Percentiles rank a stretch among this genome's conserved stretches.
Evolutionary conservation across 2,888 invertebrate species (phyloP).

Genomic region (Ganaspis brasiliensis): DNA sequence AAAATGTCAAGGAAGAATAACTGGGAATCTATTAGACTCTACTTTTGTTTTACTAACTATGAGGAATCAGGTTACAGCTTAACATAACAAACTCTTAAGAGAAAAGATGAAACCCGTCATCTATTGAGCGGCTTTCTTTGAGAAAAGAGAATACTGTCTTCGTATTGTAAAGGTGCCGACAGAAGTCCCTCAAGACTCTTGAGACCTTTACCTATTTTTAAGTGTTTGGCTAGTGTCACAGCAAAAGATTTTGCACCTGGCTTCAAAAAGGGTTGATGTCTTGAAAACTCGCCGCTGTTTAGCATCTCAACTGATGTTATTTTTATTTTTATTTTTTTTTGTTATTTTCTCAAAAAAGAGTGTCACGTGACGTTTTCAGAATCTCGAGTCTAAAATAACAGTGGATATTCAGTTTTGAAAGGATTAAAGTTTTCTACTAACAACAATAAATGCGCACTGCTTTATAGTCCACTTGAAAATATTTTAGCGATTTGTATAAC

Average conservation of each 20-base stretch:
- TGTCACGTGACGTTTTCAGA: constrained; percentile 23
- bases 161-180: constrained; percentile 40
- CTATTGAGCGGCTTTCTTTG: constrained; percentile 38
- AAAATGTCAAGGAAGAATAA: constrained; percentile 1
- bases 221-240: constrained; percentile 35
- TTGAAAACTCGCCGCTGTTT: constrained; percentile 37
- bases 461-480: too few relatives aligned
- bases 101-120: constrained; percentile 24
- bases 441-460: too few relatives aligned
- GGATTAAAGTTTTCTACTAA: neutral
- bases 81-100: constrained; percentile 26
- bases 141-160: constrained; percentile 36
- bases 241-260: constrained; percentile 41
- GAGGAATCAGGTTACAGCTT: constrained; percentile 22
- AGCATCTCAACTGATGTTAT: constrained; percentile 25
- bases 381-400: constrained; percentile 24
- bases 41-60: constrained; percentile 37
- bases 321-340: constrained; percentile 3
- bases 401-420: constrained; percentile 3
- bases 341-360: neutral
- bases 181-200: constrained; percentile 17
- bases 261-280: constrained; percentile 34
- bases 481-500: too few relatives aligned
- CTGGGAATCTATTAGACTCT: constrained; percentile 17
- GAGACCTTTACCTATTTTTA: constrained; percentile 29